phyloP scores from a whole-genome alignment of 2,797 vertebrate species.

The Ara ararauna region DNA sequence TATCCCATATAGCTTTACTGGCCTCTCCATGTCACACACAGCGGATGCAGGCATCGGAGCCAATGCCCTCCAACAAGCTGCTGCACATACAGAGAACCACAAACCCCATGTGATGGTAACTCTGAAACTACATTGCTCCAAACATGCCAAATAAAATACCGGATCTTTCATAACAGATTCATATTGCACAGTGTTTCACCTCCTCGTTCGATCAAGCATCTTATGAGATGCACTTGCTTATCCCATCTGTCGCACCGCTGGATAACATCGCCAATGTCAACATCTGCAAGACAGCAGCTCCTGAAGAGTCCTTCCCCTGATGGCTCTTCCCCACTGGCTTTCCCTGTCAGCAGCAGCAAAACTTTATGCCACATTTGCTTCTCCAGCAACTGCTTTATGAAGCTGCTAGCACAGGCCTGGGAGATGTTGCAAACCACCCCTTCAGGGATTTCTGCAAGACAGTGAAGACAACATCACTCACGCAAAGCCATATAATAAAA shows the following conservation, averaged over 20 bases:
- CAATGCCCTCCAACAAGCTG: neutral
- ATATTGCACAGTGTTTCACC: conserved; percentile 62
- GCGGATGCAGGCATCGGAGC: neutral
- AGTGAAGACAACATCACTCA: neutral
- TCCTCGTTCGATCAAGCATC: conserved; percentile 75
- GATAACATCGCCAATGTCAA: conserved; percentile 74
- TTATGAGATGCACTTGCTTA: conserved; percentile 63
- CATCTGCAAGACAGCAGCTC: conserved; percentile 67
- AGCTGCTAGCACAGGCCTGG: conserved; percentile 57
- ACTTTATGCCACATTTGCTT: conserved; percentile 77
- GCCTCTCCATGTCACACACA: rapidly evolving
- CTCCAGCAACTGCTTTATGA: conserved; percentile 76
- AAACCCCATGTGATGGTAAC: neutral
- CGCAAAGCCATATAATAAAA: neutral
- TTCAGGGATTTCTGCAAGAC: conserved; percentile 78
- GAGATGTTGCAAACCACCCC: conserved; percentile 72
- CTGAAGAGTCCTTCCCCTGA: conserved; percentile 56
- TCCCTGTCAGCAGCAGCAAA: conserved; percentile 77
- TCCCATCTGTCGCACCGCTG: conserved; percentile 49
- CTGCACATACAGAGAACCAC: neutral
- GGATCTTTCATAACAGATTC: neutral
- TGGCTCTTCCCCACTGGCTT: conserved; percentile 26
- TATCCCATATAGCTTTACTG: neutral
- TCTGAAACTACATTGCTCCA: neutral
- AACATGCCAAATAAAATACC: neutral